These are phyloP conservation scores for Microtus richardsoni DNA, from an alignment of 2,113 vertebrate species.

Conservation along the genomic window DNA sequence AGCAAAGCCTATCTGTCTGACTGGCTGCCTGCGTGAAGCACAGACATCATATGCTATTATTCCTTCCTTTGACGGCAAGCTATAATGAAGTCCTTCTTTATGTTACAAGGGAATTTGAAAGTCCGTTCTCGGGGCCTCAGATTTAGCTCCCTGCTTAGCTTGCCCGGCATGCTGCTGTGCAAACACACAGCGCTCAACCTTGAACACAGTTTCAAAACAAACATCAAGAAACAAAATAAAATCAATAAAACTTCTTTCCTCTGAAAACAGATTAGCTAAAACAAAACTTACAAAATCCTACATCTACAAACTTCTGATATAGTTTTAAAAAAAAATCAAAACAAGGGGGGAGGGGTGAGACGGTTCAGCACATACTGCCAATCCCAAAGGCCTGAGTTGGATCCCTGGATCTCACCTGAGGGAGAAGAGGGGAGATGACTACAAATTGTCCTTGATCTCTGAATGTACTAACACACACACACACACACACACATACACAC, in stretches of 20 bases:
- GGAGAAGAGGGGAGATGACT: neutral
- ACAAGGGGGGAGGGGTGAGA: neutral
- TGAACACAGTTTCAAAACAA: constrained; percentile 25
- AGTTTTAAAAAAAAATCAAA: constrained; percentile 23
- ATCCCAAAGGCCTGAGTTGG: neutral
- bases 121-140: neutral
- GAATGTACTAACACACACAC: neutral
- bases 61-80: constrained; percentile 61
- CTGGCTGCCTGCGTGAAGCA: constrained; percentile 42
- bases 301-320: constrained; percentile 6
- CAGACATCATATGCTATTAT: constrained; percentile 31
- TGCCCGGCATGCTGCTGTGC: neutral
- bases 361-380: neutral
- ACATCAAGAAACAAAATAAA: neutral
- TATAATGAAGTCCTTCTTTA: constrained; percentile 63
- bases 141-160: neutral
- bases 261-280: constrained; percentile 15
- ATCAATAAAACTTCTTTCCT: constrained; percentile 14
- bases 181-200: neutral
- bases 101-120: constrained; percentile 45
- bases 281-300: neutral
- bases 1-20: neutral
- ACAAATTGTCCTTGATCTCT: neutral
- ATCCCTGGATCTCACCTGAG: neutral
- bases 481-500: neutral